phyloP scores from a whole-genome alignment of 1,140 invertebrate genomes.

The Tetragnatha versicolor region DNA sequence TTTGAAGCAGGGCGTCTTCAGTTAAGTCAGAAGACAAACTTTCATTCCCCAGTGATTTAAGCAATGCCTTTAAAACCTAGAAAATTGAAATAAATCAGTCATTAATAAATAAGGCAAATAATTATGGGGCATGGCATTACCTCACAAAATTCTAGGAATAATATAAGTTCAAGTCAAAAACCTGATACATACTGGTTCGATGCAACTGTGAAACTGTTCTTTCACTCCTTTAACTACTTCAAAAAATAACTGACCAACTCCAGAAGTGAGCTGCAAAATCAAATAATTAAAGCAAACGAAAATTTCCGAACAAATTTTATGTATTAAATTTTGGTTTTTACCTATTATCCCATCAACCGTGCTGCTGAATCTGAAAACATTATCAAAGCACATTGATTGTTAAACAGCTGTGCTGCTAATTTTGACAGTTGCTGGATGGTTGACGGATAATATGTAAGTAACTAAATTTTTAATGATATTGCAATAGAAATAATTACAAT shows the following conservation, averaged over 20 bases:
- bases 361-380: too few relatives aligned
- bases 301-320: background rate
- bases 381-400: too few relatives aligned
- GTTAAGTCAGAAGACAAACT: constrained; percentile 21
- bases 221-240: constrained; percentile 82
- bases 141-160: background rate
- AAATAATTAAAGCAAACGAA: background rate
- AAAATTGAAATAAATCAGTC: background rate
- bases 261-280: constrained; percentile 69
- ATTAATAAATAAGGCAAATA: background rate
- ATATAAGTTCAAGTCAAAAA: background rate
- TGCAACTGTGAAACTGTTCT: constrained; percentile 78
- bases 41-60: constrained; percentile 48
- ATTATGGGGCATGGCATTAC: too few relatives aligned
- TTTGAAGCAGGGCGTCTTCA: constrained; percentile 23
- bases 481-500: too few relatives aligned
- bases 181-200: constrained; percentile 54
- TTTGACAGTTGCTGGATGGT: background rate
- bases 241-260: constrained; percentile 83
- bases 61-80: constrained; percentile 28
- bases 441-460: too few relatives aligned
- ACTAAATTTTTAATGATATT: too few relatives aligned
- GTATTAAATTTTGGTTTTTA: too few relatives aligned
- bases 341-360: too few relatives aligned
- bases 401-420: background rate